phyloP scores from a whole-genome alignment of 2,888 invertebrate genomes.

The Eretmocerus hayati region DNA sequence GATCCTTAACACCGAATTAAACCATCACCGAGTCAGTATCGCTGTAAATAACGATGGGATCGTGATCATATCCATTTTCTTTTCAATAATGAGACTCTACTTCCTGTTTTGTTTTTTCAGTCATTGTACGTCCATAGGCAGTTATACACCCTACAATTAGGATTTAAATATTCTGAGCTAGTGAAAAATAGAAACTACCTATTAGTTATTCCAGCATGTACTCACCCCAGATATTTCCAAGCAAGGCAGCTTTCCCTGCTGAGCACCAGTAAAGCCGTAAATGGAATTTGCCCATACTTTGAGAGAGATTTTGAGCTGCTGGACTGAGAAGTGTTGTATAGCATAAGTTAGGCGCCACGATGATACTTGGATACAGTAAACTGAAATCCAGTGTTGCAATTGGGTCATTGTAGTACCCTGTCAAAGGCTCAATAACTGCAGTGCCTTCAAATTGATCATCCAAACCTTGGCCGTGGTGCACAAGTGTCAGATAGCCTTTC shows the following conservation, averaged over 20 bases:
- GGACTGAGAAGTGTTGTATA: slow-evolving; percentile 85
- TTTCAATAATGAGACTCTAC: slow-evolving; percentile 82
- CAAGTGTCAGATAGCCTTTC: slow-evolving; percentile 87
- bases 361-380: slow-evolving; percentile 98
- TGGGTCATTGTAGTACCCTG: slow-evolving; percentile 95
- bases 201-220: slow-evolving; percentile 16
- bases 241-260: slow-evolving; percentile 91
- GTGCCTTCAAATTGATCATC: slow-evolving; percentile 98
- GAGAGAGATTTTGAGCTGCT: slow-evolving; percentile 65
- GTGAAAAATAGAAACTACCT: slow-evolving; percentile 5
- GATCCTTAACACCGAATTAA: slow-evolving; percentile 87
- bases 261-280: slow-evolving; percentile 99
- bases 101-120: slow-evolving; percentile 89
- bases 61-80: slow-evolving; percentile 81
- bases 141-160: slow-evolving; percentile 71
- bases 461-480: slow-evolving; percentile 68
- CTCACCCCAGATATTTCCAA: slow-evolving; percentile 83
- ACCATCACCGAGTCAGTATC: slow-evolving; percentile 99
- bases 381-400: slow-evolving; percentile 99
- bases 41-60: slow-evolving; percentile 95
- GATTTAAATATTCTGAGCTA: slow-evolving; percentile 2
- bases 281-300: slow-evolving; percentile 99
- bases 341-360: slow-evolving; percentile 99
- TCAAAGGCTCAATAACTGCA: slow-evolving; percentile 96
- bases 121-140: slow-evolving; percentile 91